phyloP scores from a whole-genome alignment of 2,797 vertebrate genomes.

The Florisuga fusca region DNA sequence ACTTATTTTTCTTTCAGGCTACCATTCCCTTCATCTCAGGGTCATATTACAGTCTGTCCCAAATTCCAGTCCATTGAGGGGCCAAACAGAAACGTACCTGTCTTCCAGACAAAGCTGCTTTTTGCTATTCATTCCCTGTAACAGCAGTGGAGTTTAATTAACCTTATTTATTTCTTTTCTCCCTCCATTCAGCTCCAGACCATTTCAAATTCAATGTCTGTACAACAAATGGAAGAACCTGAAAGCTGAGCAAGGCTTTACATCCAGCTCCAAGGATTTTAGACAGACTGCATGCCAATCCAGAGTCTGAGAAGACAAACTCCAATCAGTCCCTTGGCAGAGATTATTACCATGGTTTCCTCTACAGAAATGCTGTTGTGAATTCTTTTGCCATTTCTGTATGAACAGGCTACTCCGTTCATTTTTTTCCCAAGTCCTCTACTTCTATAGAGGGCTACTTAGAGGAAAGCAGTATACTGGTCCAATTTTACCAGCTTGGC shows the following conservation, averaged over 20 bases:
- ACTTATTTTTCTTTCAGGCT: slow-evolving; percentile 21
- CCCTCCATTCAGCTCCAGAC: background rate
- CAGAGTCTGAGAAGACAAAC: background rate
- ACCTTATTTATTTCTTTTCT: slow-evolving; percentile 35
- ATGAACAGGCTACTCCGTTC: background rate
- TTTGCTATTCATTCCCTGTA: slow-evolving; percentile 39
- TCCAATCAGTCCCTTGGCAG: slow-evolving; percentile 1
- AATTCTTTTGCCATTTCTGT: background rate
- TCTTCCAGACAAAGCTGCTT: slow-evolving; percentile 51
- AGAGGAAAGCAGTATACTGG: background rate
- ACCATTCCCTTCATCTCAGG: background rate
- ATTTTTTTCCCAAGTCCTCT: background rate
- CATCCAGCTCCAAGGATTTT: background rate
- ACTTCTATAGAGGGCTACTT: background rate
- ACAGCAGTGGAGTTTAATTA: slow-evolving; percentile 42
- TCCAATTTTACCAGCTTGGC: background rate
- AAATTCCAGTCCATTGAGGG: slow-evolving; percentile 35
- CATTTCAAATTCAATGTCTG: slow-evolving; percentile 14
- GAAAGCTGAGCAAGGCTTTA: slow-evolving; percentile 25
- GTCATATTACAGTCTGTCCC: slow-evolving; percentile 51
- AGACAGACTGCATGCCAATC: background rate
- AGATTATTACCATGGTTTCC: background rate
- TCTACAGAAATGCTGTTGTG: background rate
- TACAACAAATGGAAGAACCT: slow-evolving; percentile 41
- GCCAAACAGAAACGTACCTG: slow-evolving; percentile 61